phyloP scores from a whole-genome alignment of 2,113 vertebrate species.

The Chrysochloris asiatica region DNA sequence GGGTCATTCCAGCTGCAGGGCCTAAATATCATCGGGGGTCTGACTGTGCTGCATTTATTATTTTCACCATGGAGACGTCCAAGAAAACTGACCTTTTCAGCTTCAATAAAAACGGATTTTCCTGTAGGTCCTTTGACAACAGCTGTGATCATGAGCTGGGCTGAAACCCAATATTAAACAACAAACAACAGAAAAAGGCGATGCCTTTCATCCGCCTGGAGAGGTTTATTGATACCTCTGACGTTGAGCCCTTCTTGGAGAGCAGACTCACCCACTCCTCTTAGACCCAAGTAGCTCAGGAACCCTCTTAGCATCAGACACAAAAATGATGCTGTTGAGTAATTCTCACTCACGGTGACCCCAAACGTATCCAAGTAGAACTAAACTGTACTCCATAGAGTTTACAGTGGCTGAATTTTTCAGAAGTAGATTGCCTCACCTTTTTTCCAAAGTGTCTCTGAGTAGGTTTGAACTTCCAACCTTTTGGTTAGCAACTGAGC shows the following conservation, averaged over 20 bases:
- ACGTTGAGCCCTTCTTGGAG: background rate
- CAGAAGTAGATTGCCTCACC: background rate
- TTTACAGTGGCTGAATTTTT: background rate
- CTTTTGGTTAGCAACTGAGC: background rate
- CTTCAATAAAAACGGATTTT: slow-evolving; percentile 88
- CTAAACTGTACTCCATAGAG: background rate
- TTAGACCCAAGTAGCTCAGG: background rate
- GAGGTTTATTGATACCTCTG: background rate
- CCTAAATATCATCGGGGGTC: slow-evolving; percentile 72
- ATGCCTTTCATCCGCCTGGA: background rate
- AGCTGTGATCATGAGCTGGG: slow-evolving; percentile 73
- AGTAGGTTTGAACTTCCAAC: background rate
- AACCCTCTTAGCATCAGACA: background rate
- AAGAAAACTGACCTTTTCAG: slow-evolving; percentile 88
- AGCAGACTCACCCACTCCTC: background rate
- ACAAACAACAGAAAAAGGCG: slow-evolving; percentile 53
- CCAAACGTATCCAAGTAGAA: background rate
- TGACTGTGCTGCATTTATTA: slow-evolving; percentile 83
- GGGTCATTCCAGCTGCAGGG: slow-evolving; percentile 64
- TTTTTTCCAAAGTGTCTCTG: background rate
- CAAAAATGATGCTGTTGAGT: background rate
- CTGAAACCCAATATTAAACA: slow-evolving; percentile 79
- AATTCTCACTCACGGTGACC: background rate
- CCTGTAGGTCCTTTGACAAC: slow-evolving; percentile 80
- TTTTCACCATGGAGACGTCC: slow-evolving; percentile 86